phyloP scores from a whole-genome alignment of 2,113 vertebrate genomes.

The Sprattus sprattus region DNA sequence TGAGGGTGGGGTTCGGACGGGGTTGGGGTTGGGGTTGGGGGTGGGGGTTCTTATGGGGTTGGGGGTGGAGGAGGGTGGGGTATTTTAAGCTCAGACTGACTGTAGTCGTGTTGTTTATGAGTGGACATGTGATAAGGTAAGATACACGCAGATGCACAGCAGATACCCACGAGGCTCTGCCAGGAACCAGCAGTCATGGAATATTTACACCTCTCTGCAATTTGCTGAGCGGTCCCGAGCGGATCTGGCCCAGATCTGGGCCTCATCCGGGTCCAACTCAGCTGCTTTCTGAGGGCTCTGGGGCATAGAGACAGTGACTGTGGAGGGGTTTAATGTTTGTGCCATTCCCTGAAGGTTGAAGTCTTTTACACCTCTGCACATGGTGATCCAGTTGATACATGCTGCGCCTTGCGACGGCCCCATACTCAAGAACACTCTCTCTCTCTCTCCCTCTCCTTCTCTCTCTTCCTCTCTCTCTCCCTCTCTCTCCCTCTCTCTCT shows the following conservation, averaged over 20 bases:
- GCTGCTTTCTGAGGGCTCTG: not conserved
- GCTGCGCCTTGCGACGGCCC: too few relatives aligned
- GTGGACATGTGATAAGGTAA: slow-evolving; percentile 45
- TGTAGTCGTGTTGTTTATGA: slow-evolving; percentile 51
- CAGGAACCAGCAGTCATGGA: not conserved
- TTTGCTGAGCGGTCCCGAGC: not conserved
- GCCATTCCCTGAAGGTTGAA: not conserved
- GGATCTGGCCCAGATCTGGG: not conserved
- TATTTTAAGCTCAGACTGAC: slow-evolving; percentile 65
- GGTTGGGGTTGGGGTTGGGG: not conserved
- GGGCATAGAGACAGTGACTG: not conserved
- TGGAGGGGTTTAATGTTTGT: not conserved
- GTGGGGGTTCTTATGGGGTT: too few relatives aligned
- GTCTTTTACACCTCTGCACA: too few relatives aligned
- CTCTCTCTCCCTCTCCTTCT: not conserved
- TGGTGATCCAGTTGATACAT: too few relatives aligned
- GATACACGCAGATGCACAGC: not conserved
- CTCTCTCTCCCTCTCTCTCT: too few relatives aligned
- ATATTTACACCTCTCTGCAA: slow-evolving; percentile 7
- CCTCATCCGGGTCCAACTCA: not conserved
- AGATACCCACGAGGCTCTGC: not conserved
- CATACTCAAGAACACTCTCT: too few relatives aligned
- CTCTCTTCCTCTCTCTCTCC: too few relatives aligned
- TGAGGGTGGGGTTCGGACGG: not conserved
- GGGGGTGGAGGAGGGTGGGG: too few relatives aligned